These are phyloP conservation scores for Tricholaema leucomelas DNA, from an alignment of 2,113 vertebrate species.

Conservation along the genomic window DNA sequence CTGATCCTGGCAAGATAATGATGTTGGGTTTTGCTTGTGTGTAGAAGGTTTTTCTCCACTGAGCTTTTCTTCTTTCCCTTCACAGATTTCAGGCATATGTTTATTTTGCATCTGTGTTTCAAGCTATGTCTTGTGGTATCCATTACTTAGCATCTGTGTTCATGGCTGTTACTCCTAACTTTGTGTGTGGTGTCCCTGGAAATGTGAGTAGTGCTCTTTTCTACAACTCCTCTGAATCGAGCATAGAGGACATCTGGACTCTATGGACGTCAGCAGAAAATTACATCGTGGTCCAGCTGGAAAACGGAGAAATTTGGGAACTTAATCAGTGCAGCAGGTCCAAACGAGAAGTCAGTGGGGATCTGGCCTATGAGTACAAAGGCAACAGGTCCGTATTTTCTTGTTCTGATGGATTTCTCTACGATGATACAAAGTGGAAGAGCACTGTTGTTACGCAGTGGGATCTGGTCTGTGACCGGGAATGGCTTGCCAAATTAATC, in stretches of 20 bases:
- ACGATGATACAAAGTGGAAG: slow-evolving; percentile 81
- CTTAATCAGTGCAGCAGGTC: slow-evolving; percentile 81
- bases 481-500: slow-evolving; percentile 88
- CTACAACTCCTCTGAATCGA: slow-evolving; percentile 75
- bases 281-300: slow-evolving; percentile 79
- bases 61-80: slow-evolving; percentile 16
- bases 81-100: slow-evolving; percentile 89
- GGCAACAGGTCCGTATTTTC: slow-evolving; percentile 78
- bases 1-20: not conserved
- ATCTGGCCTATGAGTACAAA: slow-evolving; percentile 76
- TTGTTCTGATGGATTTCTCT: slow-evolving; percentile 82
- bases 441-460: slow-evolving; percentile 88
- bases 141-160: slow-evolving; percentile 94
- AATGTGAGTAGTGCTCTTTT: slow-evolving; percentile 83
- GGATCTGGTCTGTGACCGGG: slow-evolving; percentile 89
- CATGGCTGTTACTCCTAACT: slow-evolving; percentile 85
- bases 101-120: slow-evolving; percentile 90
- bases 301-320: slow-evolving; percentile 88
- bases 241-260: slow-evolving; percentile 79
- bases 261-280: slow-evolving; percentile 67
- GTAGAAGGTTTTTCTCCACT: not conserved
- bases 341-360: slow-evolving; percentile 58
- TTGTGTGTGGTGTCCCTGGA: slow-evolving; percentile 78
- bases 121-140: slow-evolving; percentile 89
- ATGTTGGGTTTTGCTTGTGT: not conserved